phyloP scores from a whole-genome alignment of 2,888 invertebrate species.

The Bombylius discolor region DNA sequence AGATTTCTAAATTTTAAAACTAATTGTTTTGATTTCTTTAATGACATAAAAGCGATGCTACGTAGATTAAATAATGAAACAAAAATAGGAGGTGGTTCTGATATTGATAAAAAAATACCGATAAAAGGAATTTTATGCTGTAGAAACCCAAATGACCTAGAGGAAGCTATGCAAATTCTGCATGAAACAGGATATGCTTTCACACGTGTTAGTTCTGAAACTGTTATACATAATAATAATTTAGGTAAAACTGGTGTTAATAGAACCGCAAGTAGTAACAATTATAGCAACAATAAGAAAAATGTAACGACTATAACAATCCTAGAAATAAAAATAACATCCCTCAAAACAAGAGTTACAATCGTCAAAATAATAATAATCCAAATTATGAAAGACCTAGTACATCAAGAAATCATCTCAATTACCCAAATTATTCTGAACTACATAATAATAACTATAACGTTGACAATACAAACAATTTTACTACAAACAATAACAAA shows the following conservation, averaged over 20 bases:
- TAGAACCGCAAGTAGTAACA: too few relatives aligned
- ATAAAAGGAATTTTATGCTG: constrained; percentile 11
- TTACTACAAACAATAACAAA: background rate
- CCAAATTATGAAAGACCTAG: too few relatives aligned
- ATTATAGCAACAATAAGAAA: too few relatives aligned
- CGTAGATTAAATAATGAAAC: constrained; percentile 13
- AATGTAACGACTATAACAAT: too few relatives aligned
- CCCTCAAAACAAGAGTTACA: too few relatives aligned
- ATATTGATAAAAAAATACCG: background rate
- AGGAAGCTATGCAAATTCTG: constrained; percentile 11
- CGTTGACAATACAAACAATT: too few relatives aligned
- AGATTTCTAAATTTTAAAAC: constrained; percentile 4
- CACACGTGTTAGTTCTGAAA: background rate
- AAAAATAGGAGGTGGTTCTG: background rate
- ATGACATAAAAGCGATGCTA: constrained; percentile 1
- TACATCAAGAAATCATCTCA: too few relatives aligned
- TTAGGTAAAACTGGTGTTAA: too few relatives aligned
- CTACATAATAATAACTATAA: background rate
- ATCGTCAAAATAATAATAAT: too few relatives aligned
- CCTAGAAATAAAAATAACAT: background rate
- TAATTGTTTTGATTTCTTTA: constrained; percentile 5
- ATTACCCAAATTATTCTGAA: background rate
- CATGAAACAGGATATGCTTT: constrained; percentile 10
- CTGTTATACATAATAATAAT: background rate
- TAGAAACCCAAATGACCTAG: constrained; percentile 9